phyloP scores from a whole-genome alignment of 2,113 vertebrate species.

The Mobula birostris region DNA sequence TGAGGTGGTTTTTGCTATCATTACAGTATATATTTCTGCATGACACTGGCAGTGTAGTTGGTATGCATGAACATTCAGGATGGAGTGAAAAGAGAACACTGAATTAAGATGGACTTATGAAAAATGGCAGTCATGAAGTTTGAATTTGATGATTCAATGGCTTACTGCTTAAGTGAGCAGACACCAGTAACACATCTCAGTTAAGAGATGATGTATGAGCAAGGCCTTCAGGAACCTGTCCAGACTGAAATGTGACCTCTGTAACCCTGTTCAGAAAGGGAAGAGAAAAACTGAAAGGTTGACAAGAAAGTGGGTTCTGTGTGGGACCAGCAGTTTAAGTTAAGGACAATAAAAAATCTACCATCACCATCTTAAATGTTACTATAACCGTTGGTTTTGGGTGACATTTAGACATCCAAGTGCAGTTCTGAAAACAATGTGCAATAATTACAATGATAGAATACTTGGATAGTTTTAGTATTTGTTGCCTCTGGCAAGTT shows the following conservation, averaged over 20 bases:
- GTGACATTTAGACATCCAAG: not conserved
- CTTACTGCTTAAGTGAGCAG: not conserved
- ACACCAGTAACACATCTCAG: not conserved
- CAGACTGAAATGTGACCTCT: not conserved
- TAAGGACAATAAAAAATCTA: not conserved
- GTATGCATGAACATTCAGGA: not conserved
- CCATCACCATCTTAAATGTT: not conserved
- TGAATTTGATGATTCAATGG: not conserved
- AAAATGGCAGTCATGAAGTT: not conserved
- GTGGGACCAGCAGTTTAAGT: too few relatives aligned
- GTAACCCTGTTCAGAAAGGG: not conserved
- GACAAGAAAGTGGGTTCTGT: too few relatives aligned
- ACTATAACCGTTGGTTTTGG: not conserved
- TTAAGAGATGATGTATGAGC: not conserved
- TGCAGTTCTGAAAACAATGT: not conserved
- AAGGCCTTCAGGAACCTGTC: not conserved
- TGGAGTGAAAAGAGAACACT: not conserved
- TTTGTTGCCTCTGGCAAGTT: not conserved
- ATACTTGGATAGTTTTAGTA: not conserved
- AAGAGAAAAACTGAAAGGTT: not conserved
- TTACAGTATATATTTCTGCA: not conserved
- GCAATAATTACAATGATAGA: not conserved
- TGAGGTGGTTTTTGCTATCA: not conserved
- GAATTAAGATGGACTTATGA: not conserved
- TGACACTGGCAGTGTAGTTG: not conserved